Evolutionary conservation across 2,888 invertebrate genomes (phyloP), one percentile per base, ranked within the genome.

Genomic region (Petrolisthes manimaculis): DNA sequence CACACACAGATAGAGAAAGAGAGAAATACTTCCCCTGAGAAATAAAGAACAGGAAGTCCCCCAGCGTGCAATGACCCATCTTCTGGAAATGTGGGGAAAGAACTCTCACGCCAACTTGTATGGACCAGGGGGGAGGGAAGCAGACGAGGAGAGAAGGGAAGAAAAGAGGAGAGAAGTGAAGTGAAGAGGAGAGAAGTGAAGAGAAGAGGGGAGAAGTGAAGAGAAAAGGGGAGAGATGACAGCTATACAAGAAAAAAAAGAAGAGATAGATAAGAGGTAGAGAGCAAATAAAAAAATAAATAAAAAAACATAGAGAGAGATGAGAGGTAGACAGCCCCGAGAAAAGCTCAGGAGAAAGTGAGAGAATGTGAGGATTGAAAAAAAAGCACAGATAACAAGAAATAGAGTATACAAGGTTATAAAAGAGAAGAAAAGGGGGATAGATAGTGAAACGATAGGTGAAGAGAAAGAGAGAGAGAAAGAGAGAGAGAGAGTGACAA

Each of bases 111-210:
- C 75, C 61, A 9, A 61, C 61, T 61, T 61, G 14, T 74, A 21
- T 74, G 74, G 74, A 21, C 6, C 8, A 21, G 74, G 21, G 21
- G 74, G 74, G 21, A n/a, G 21, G 74, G 74, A 74, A 14, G 67
- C 9, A 67, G 67, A 67, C 67, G 67, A 67, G 67, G 24, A 4
- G 5, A 37, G 37, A 37, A 77, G 77, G 37, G 80, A 80, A 55
- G 54, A 55, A 80, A 37, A 80, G 80, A 80, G 80, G 37, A 37
- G 54, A 55, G 18, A 37, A 80, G 55, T 18, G 80, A 80, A 37
- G 18, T 18, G 37, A 37, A 80, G 55, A 54, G 54, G 18, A 55
- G 37, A 80, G 80, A 80, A 18, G 37, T 53, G 37, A 37, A 51
- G 55, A 51, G 55, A 80, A 37, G 54, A 18, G 18, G 80, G 37